These are phyloP conservation scores for Stegostoma tigrinum DNA, from an alignment of 2,113 vertebrate species.

Conservation along the genomic window DNA sequence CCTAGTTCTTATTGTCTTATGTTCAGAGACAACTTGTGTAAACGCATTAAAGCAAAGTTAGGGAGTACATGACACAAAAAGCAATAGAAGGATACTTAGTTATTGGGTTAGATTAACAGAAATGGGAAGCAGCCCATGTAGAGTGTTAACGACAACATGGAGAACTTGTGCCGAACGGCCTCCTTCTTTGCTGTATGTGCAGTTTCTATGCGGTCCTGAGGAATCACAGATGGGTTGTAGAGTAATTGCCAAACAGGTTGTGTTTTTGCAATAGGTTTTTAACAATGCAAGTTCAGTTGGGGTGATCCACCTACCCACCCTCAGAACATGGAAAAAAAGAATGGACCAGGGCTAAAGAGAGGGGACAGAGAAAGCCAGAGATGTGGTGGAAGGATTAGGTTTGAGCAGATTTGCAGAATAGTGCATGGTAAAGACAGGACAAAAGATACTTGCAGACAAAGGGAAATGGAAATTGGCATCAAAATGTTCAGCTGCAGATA, in stretches of 20 bases:
- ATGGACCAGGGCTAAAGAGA: neutral
- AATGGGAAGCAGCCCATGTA: too few species aligned
- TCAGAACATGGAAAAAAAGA: neutral
- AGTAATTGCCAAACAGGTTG: neutral
- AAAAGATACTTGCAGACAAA: neutral
- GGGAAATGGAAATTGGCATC: neutral
- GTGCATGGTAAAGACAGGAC: neutral
- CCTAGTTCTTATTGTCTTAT: too few species aligned
- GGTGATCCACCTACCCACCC: neutral
- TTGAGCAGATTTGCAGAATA: neutral
- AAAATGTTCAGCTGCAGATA: neutral
- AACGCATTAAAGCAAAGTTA: too few species aligned
- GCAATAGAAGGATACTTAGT: too few species aligned
- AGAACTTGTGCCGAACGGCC: too few species aligned
- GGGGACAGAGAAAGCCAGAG: neutral
- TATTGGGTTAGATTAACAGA: too few species aligned
- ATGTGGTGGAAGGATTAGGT: neutral
- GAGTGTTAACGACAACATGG: too few species aligned
- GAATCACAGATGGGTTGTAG: neutral
- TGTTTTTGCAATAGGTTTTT: neutral
- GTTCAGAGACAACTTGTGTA: too few species aligned
- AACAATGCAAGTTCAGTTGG: neutral
- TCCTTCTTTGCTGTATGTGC: too few species aligned
- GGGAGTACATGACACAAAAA: too few species aligned
- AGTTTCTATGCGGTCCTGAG: too few species aligned